Base-by-base conservation (phyloP, 1,140 invertebrate species). In the Papilio polytes region DNA sequence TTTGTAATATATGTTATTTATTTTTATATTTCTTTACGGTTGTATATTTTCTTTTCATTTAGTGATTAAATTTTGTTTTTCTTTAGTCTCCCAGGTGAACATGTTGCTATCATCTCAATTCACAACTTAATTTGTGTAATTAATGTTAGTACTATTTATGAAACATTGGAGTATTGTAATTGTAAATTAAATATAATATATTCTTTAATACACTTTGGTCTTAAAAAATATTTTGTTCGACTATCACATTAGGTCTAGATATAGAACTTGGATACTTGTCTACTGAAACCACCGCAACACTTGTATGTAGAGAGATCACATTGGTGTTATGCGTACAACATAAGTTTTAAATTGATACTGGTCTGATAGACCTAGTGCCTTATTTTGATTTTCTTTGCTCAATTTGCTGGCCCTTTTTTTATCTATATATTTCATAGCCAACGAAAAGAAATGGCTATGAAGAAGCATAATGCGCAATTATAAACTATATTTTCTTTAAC, bases 1-100 rank as follows among this genome's bases (percentile, higher is more conserved):
- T 94, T 94, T 92, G 92, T 94, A 93, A 89, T 89, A 94, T 92
- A 84, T 85, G 91, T 92, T 93, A 93, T 93, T 94, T 93, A 94
- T 93, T 94, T 92, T 92, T 91, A 91, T 92, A 93, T 92, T 87
- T 87, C 86, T 86, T 89, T 84, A 88, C 81, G 88, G 87, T 92
- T 91, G 89, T 94, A 92, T 88, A 90, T 91, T 89, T 89, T 89
- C 84, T 85, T 88, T 86, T 83, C 85, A 86, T 85, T 78, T 88
- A 88, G 87, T 86, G 80, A 80, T 88, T 85, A 87, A 87, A 88
- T 85, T 81, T 85, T 87, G 85, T 85, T 85, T 85, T 85, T 83
- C 83, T 82, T 83, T 88, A 89, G 90, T 86, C 89, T 89, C 88
- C 91, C 89, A 88, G 88, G 26, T 76, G 85, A 85, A 83, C 77